Base-by-base conservation (phyloP, 2,113 vertebrate genomes). In the Fukomys damarensis region DNA sequence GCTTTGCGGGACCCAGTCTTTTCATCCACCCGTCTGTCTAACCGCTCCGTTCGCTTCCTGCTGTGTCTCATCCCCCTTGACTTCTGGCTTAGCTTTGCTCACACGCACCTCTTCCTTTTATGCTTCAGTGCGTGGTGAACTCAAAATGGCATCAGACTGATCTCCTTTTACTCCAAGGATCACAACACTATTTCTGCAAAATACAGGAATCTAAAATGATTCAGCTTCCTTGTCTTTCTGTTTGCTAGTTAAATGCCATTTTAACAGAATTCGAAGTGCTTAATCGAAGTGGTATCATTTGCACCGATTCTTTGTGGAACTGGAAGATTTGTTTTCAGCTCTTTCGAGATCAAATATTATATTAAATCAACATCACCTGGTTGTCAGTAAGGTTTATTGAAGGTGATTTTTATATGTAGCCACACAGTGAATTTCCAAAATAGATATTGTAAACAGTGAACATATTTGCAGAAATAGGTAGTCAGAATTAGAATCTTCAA, bases 11-110 rank as follows among this genome's bases (percentile, higher is more conserved):
- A 41, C 54, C 58, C 4, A 0, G 87, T 86, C 91, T 93, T 96
- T 94, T 92, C 72, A 96, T 93, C 92, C 92, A 94, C 91, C 70
- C 89, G 77, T 88, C 93, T 95, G 93, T 91, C 97, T 93, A 76
- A 86, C 86, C 17, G 82, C 54, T 96, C 86, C 59, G 3, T 35
- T 77, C 2, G 0, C 76, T 93, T 91, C 96, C 96, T 91, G 93
- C 96, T 26, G 96, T 0, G 91, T 59, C 68, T 88, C 85, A 58
- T 87, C 91, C 41, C 91, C 38, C 76, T 30, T 7, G n/a, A 79
- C 91, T 95, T 82, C 70, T 63, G 54, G 89, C 58, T 91, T 65
- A 65, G 88, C 58, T 76, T 70, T 92, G 80, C 96, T 85, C 54
- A 81, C 89, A 76, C 86, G 91, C 88, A 95, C 96, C 70, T 94